Evolutionary conservation across 2,888 invertebrate species (phyloP).

Genomic region (Meteorus colon): DNA sequence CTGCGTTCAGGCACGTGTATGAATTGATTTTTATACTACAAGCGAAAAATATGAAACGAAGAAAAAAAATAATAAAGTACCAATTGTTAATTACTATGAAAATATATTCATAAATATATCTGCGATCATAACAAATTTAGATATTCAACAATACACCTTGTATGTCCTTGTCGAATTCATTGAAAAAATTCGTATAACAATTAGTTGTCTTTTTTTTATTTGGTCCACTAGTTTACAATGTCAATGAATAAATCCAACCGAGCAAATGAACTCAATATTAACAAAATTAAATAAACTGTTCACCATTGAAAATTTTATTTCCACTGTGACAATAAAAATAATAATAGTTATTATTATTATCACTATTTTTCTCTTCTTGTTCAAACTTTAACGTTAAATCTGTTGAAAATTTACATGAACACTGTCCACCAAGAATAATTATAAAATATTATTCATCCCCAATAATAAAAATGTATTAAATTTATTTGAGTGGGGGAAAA

Average conservation of each 20-base stretch:
- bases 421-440: too few relatives aligned
- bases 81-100: not conserved
- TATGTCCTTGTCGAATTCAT: not conserved
- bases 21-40: not conserved
- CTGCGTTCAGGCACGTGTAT: not conserved
- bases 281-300: not conserved
- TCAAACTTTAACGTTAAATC: too few relatives aligned
- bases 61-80: not conserved
- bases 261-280: not conserved
- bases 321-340: too few relatives aligned
- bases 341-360: too few relatives aligned
- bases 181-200: not conserved
- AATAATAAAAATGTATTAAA: too few relatives aligned
- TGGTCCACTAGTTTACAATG: slow-evolving; percentile 9
- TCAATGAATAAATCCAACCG: not conserved
- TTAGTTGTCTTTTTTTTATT: not conserved
- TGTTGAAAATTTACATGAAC: too few relatives aligned
- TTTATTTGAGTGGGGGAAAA: not conserved
- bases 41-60: not conserved
- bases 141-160: slow-evolving; percentile 14
- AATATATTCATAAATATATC: not conserved
- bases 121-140: not conserved
- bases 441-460: too few relatives aligned
- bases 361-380: too few relatives aligned
- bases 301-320: not conserved